These are phyloP conservation scores for Choloepus hoffmanni DNA, from an alignment of 2,113 vertebrate species.

Conservation along the genomic window DNA sequence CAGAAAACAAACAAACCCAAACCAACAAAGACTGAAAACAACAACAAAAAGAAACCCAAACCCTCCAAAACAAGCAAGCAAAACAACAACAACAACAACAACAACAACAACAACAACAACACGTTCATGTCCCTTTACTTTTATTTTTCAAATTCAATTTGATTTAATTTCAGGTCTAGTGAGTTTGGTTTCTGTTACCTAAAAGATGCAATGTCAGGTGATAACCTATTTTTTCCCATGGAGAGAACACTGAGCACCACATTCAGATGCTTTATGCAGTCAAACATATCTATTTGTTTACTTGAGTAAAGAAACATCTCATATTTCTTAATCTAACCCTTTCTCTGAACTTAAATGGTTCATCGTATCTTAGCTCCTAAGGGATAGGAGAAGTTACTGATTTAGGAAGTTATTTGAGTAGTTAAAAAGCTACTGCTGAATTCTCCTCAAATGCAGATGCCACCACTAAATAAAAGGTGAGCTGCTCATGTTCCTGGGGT, in stretches of 20 bases:
- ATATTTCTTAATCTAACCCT: conserved; percentile 52
- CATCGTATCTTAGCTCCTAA: conserved; percentile 52
- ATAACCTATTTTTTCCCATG: background rate
- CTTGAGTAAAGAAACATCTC: conserved; percentile 45
- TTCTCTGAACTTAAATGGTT: conserved; percentile 65
- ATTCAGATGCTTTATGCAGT: background rate
- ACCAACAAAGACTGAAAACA: conserved; percentile 68
- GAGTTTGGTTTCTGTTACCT: conserved; percentile 10
- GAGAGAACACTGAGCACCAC: background rate
- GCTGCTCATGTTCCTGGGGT: background rate
- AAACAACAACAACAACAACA: too few relatives aligned
- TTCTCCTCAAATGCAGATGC: conserved; percentile 34
- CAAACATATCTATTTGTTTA: conserved; percentile 31
- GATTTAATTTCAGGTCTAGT: conserved; percentile 34
- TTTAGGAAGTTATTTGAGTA: conserved; percentile 26
- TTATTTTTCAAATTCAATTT: conserved; percentile 55
- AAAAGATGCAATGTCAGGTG: conserved; percentile 26
- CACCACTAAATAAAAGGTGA: conserved; percentile 33
- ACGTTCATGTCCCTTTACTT: conserved; percentile 42
- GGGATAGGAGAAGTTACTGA: conserved; percentile 35
- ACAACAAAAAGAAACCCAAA: conserved; percentile 62
- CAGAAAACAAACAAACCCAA: conserved; percentile 72
- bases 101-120: conserved; percentile 55
- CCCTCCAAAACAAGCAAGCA: conserved; percentile 71
- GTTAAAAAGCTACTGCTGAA: conserved; percentile 48